Evolutionary conservation across 1,140 invertebrate genomes (phyloP), one percentile per base, ranked within the genome.

Genomic region (Chlorops oryzae): DNA sequence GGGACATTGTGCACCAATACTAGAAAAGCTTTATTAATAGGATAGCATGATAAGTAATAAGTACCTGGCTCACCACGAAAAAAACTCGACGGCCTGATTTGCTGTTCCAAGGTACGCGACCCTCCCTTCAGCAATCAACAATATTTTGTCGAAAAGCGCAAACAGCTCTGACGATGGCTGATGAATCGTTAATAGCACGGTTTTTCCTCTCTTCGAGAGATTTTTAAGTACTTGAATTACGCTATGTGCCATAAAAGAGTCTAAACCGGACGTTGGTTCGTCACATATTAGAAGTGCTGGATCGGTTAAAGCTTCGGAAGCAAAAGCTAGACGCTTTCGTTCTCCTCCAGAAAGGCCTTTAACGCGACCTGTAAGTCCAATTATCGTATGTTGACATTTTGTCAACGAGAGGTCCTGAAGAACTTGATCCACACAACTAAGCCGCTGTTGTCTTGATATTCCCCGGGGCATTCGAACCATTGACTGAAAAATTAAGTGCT

Each of bases 321-420:
- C 95, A 73, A 98, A 96, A 0, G 93, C 87, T n/a, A 98, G 73
- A 57, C 95, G 79, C 71, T 96, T 96, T 77, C 87, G 88, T 75
- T 98, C 96, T 1, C 95, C 95, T 15, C 94, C 94, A 0, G 93
- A 97, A 23, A 98, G 87, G 0, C 94, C 92, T 76, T 95, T 95
- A 1, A 91, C 73, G 40, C 84, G 74, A 2, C 92, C 92, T 0
- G 88, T 82, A 52, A 87, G 81, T 2, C 92, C 92, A 55, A 96
- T 97, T 12, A 87, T 77, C 13, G 91, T 94, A 56, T 92, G 82
- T 74, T 84, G 82, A 68, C 91, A 94, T 75, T 92, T 92, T 39
- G 76, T 81, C 40, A 98, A 73, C 5, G 87, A 86, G 45, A 96
- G 74, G 87, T 90, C 67, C 55, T 65, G 67, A 25, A 61, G 58